phyloP scores from a whole-genome alignment of 53 echinoderm and acorn worm species.

The Echinarachnius parma region DNA sequence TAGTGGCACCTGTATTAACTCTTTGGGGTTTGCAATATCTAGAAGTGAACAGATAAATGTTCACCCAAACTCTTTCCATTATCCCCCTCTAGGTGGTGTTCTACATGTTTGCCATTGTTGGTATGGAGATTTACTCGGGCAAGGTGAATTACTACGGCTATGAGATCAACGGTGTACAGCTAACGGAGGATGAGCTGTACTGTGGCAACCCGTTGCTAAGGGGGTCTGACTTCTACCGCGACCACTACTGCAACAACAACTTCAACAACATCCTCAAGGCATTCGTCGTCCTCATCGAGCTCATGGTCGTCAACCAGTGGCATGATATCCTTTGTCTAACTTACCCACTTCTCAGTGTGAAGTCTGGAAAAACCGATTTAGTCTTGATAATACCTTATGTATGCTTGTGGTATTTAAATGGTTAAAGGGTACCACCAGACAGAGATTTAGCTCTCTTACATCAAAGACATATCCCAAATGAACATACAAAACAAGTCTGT shows the following conservation, averaged over 20 bases:
- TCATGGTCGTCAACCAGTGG: slow-evolving; percentile 97
- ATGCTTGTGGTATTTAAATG: no score
- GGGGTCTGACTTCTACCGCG: slow-evolving; percentile 69
- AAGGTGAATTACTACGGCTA: slow-evolving; percentile 71
- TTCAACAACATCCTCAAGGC: slow-evolving; percentile 91
- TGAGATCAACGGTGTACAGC: slow-evolving; percentile 18
- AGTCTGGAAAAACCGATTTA: no score
- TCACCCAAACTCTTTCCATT: neutral
- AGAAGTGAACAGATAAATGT: no score
- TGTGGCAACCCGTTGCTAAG: slow-evolving; percentile 78
- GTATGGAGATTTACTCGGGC: slow-evolving; percentile 79
- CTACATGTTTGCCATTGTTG: slow-evolving; percentile 84
- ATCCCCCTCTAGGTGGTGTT: slow-evolving; percentile 57
- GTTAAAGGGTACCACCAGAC: no score
- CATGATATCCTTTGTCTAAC: slow-evolving; percentile 99
- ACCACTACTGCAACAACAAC: slow-evolving; percentile 98
- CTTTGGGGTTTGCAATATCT: no score
- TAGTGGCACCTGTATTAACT: no score
- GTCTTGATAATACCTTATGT: no score
- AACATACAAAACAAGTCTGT: no score
- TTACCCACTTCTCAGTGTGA: no score
- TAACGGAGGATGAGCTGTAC: slow-evolving; percentile 27
- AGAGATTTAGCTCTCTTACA: no score
- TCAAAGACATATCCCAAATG: no score
- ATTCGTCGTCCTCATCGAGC: slow-evolving; percentile 79